A percentile compares a stretch with the other conserved stretches of the same genome.
phyloP scores from a whole-genome alignment of 2,797 vertebrate genomes.

The Discoglossus pictus region DNA sequence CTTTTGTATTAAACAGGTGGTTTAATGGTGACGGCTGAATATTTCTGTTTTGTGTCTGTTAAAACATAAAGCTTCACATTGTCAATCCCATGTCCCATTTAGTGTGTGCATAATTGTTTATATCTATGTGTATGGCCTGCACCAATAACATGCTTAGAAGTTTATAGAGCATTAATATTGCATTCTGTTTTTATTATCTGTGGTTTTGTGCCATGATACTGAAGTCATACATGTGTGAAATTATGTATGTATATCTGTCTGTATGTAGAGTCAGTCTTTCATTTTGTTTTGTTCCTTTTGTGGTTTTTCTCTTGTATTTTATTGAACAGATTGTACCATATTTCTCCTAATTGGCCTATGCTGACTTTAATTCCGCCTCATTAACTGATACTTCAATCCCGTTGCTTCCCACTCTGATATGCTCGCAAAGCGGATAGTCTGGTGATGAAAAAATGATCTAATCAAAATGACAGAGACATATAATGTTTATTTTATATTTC shows the following conservation, averaged over 20 bases:
- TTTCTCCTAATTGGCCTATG: conserved; percentile 40
- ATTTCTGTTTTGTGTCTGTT: no score
- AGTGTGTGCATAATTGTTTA: no score
- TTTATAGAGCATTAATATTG: no score
- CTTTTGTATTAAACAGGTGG: no score
- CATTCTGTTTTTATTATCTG: no score
- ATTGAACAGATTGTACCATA: conserved; percentile 42
- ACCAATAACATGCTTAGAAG: no score
- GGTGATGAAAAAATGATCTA: conserved; percentile 19
- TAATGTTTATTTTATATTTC: conserved; percentile 2
- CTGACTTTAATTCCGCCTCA: conserved; percentile 43
- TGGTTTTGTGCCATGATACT: background rate
- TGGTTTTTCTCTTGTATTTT: conserved; percentile 4
- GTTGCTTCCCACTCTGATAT: conserved; percentile 33
- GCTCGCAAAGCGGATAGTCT: conserved; percentile 17
- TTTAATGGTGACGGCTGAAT: no score
- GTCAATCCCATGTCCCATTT: no score
- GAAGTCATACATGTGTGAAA: background rate
- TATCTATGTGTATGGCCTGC: no score
- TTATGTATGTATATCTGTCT: no score
- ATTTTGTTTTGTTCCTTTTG: conserved; percentile 13
- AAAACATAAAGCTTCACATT: no score
- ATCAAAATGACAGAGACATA: conserved; percentile 26
- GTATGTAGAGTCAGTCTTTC: no score
- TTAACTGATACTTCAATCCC: conserved; percentile 42